Evolutionary conservation across 2,113 vertebrate genomes (phyloP).

Genomic region (Brachypteracias leptosomus): DNA sequence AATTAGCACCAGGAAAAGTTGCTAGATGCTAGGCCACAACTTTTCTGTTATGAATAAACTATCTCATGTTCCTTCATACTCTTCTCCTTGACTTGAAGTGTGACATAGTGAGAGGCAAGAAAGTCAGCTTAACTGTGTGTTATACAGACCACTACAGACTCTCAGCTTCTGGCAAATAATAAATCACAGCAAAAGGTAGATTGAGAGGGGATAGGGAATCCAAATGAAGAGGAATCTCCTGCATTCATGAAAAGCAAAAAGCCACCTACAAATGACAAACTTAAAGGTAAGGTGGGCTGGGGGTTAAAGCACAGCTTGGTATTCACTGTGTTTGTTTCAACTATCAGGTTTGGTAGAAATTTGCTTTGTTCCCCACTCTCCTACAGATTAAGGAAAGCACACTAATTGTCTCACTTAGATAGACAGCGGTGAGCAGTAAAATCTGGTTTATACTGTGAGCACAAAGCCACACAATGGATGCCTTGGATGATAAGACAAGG

Average conservation of each 20-base stretch:
- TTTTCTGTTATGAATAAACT: neutral
- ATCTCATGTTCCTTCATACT: neutral
- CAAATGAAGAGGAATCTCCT: neutral
- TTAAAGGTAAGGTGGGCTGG: neutral
- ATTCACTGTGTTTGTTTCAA: neutral
- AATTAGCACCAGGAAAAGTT: neutral
- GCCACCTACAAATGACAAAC: neutral
- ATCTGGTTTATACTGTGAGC: neutral
- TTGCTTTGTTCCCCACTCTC: neutral
- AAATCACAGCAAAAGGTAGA: neutral
- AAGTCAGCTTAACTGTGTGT: neutral
- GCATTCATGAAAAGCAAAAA: neutral
- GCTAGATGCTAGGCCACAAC: neutral
- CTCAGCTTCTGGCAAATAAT: neutral
- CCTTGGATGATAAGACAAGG: no score
- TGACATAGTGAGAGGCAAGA: neutral
- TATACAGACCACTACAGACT: neutral
- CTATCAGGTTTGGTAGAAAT: neutral
- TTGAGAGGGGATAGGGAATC: neutral
- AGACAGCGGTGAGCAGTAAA: neutral
- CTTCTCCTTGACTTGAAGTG: neutral
- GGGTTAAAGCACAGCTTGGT: neutral
- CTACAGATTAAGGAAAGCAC: neutral
- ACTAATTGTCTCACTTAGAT: neutral
- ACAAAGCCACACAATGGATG: neutral